Evolutionary conservation across 2,797 vertebrate species (phyloP).

Genomic region (Bothrops alternatus): DNA sequence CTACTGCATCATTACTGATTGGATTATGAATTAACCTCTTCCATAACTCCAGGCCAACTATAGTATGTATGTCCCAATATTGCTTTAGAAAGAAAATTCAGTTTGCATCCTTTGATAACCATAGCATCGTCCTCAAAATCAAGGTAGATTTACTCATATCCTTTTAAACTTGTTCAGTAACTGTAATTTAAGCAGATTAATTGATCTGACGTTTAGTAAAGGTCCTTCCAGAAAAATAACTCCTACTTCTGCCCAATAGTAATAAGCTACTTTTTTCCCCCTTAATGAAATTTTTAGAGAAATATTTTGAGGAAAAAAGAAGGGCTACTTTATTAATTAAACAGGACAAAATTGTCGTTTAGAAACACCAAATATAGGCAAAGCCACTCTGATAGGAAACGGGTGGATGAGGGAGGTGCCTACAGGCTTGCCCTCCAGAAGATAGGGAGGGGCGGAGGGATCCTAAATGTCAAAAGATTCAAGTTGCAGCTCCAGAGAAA

Average conservation of each 20-base stretch:
- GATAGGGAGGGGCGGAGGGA: not conserved
- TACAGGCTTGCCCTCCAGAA: not conserved
- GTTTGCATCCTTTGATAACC: not conserved
- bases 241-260: not conserved
- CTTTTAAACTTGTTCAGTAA: not conserved
- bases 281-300: not conserved
- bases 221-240: not conserved
- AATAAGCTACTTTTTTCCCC: not conserved
- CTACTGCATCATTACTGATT: conserved; percentile 40
- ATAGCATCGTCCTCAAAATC: not conserved
- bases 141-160: not conserved
- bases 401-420: not conserved
- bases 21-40: conserved; percentile 34
- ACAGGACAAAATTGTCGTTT: not conserved
- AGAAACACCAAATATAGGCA: not conserved
- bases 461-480: not conserved
- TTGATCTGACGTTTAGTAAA: not conserved
- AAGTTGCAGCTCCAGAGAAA: not conserved
- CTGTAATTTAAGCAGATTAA: not conserved
- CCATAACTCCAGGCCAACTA: not conserved
- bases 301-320: not conserved
- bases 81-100: conserved; percentile 15
- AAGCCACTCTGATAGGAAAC: not conserved
- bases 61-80: not conserved
- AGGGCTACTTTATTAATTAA: not conserved